Base-by-base conservation (phyloP, 2,797 vertebrate genomes). In the Poeciliopsis paucimaculata region DNA sequence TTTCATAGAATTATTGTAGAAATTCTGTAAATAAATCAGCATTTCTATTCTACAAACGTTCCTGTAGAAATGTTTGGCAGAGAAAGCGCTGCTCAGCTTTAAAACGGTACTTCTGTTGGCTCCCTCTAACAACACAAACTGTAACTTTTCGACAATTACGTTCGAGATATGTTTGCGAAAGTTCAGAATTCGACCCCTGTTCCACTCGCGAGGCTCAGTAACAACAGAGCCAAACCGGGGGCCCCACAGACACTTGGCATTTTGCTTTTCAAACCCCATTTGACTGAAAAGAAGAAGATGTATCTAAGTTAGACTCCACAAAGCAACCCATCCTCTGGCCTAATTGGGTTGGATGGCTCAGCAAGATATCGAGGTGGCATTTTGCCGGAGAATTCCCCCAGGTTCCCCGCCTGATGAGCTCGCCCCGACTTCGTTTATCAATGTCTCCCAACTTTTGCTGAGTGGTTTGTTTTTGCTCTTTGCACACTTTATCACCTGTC, bases 381-480 rank as follows among this genome's bases (percentile, higher is more conserved):
- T 95, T 95, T 91, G 84, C 88, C 1, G 81, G 73, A 93, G 89
- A 93, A 93, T 91, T 95, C 95, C 95, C 94, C 68, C 47, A 80
- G 92, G 92, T 9, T 92, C 41, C 87, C 77, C 74, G 12, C 77
- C 86, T 81, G 90, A 92, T 92, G 91, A 92, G 92, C 84, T 87
- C 81, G 39, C 80, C 49, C 83, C 79, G 86, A 87, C 89, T 95
- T 93, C 89, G 82, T 95, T 95, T 95, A 95, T 95, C 93, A 94
- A 90, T 66, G 92, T 94, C 93, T 82, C 46, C 87, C 82, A 77
- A 90, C 86, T 95, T 95, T 89, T 94, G 95, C 94, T 95, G 95
- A 95, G 92, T 91, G 87, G 92, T 94, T 96, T 94, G 94, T 95
- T 95, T 95, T 94, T 91, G 83, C 90, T 80, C 88, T 93, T 91